phyloP scores from a whole-genome alignment of 35 echinoderm and acorn worm species.

The Patiria miniata region DNA sequence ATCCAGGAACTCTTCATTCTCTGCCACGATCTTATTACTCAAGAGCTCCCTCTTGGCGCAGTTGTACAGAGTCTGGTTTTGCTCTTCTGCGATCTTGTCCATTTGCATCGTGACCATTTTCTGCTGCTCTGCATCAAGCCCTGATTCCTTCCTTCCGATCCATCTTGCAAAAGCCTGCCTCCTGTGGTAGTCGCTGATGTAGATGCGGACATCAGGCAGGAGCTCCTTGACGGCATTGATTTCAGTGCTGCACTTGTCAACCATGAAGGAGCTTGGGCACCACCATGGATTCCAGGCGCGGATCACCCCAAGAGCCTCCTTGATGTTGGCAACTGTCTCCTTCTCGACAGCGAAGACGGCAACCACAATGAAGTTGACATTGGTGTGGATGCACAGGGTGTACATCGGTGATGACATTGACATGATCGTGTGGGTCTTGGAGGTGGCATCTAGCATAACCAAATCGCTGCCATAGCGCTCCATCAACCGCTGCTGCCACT shows the following conservation, averaged over 20 bases:
- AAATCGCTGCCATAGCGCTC: conserved; percentile 24
- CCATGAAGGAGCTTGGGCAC: conserved; percentile 41
- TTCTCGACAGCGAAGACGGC: conserved; percentile 18
- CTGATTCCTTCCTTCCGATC: background rate
- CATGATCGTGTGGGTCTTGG: conserved; percentile 15
- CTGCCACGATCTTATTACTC: background rate
- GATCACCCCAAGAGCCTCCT: conserved; percentile 22
- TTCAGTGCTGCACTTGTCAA: conserved; percentile 26
- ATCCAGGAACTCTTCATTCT: conserved; percentile 7
- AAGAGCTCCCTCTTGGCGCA: background rate
- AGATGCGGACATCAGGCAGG: conserved; percentile 11
- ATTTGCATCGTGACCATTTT: background rate
- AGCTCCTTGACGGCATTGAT: conserved; percentile 14
- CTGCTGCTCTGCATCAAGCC: background rate
- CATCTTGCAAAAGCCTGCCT: background rate
- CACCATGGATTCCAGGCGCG: conserved; percentile 31
- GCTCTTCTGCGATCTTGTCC: background rate
- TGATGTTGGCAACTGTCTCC: conserved; percentile 28
- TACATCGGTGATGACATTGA: conserved; percentile 28
- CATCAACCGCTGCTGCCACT: conserved; percentile 37
- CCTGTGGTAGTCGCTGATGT: conserved; percentile 44
- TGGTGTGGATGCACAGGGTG: conserved; percentile 42
- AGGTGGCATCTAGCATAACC: conserved; percentile 33
- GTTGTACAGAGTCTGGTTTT: background rate
- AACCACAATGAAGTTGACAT: conserved; percentile 38